These are phyloP conservation scores for Ferrisia virgata DNA, from an alignment of 2,888 invertebrate genomes.

Conservation along the genomic window DNA sequence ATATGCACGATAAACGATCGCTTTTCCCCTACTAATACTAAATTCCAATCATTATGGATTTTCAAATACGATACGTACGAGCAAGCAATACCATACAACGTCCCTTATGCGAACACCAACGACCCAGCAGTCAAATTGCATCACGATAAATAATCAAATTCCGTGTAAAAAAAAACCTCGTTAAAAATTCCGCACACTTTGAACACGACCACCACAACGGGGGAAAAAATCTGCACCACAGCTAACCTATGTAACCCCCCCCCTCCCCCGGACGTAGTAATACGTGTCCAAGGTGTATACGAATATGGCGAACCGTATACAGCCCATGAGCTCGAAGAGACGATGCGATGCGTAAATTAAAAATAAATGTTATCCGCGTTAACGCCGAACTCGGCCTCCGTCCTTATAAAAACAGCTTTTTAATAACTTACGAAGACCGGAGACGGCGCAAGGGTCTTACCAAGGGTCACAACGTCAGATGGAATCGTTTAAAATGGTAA, in stretches of 20 bases:
- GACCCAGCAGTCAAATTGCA: too few species aligned
- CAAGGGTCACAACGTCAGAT: constrained; percentile 1
- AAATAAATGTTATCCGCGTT: constrained; percentile 15
- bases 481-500: constrained; percentile 15
- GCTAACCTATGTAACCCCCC: too few species aligned
- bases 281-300: neutral
- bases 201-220: too few species aligned
- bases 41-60: too few species aligned
- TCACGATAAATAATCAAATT: neutral
- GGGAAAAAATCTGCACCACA: too few species aligned
- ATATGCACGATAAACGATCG: too few species aligned
- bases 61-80: too few species aligned
- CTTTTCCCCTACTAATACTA: too few species aligned
- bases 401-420: constrained; percentile 11
- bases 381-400: neutral
- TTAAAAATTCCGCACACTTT: neutral
- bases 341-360: neutral
- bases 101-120: too few species aligned
- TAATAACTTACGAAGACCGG: neutral
- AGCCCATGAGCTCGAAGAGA: neutral
- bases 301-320: neutral
- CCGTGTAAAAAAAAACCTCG: neutral
- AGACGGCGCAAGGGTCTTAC: neutral
- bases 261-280: too few species aligned
- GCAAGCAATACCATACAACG: too few species aligned